Conservation (phyloP, 2,113 vertebrate species). For the Scytalopus superciliaris region DNA sequence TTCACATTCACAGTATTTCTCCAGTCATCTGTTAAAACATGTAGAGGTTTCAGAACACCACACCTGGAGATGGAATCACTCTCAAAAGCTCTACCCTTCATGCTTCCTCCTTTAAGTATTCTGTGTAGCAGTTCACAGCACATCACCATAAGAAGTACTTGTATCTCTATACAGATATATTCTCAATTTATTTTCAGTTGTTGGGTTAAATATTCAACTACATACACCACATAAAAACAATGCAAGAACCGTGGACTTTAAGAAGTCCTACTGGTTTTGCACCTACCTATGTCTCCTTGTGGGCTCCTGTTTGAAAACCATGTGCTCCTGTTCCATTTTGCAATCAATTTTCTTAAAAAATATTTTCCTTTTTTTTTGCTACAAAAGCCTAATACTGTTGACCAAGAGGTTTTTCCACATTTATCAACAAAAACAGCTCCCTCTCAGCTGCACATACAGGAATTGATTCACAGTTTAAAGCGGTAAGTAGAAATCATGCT, state of each 20-base stretch:
- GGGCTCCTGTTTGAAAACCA: neutral
- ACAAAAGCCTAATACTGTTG: neutral
- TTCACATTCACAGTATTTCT: neutral
- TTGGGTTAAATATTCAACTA: neutral
- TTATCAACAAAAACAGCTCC: neutral
- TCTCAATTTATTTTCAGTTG: neutral
- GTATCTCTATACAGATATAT: neutral
- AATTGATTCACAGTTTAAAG: neutral
- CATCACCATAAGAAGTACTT: neutral
- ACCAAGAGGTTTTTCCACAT: neutral
- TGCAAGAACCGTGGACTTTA: neutral
- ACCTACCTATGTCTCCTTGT: neutral
- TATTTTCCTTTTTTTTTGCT: neutral
- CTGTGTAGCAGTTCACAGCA: accelerated
- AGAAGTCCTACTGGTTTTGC: neutral
- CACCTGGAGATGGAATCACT: slow-evolving; percentile 42
- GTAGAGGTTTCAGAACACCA: slow-evolving; percentile 27
- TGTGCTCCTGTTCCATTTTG: neutral
- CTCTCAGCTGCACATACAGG: neutral
- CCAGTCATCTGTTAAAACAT: slow-evolving; percentile 20
- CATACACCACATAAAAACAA: neutral
- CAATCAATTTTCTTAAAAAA: neutral
- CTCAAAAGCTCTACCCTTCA: neutral
- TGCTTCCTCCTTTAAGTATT: neutral
- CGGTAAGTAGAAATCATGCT: neutral